Conservation (phyloP, 2,113 vertebrate genomes). For the Verasper variegatus region DNA sequence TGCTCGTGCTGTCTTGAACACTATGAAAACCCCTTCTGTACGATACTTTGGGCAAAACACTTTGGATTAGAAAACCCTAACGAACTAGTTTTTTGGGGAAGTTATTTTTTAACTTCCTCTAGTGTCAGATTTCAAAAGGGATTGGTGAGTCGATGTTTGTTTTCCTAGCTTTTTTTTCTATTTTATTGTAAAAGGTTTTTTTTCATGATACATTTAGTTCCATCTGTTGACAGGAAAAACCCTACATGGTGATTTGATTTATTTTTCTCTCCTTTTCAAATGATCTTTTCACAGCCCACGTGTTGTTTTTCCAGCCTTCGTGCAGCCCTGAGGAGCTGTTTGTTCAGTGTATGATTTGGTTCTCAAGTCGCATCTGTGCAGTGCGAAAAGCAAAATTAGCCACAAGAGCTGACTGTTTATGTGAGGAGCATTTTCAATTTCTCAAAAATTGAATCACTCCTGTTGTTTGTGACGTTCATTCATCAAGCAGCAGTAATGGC, state of each 20-base stretch:
- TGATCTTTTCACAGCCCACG: background rate
- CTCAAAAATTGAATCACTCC: background rate
- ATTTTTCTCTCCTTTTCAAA: conserved; percentile 5
- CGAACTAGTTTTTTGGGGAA: conserved; percentile 12
- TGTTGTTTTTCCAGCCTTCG: conserved; percentile 34
- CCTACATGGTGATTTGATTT: background rate
- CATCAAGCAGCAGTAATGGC: conserved; percentile 4
- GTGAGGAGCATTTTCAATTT: background rate
- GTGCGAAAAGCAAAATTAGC: background rate
- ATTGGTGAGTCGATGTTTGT: conserved; percentile 11
- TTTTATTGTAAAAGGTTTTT: conserved; percentile 37
- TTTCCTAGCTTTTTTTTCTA: conserved; percentile 51
- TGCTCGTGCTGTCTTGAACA: conserved; percentile 72
- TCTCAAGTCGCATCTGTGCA: conserved; percentile 13
- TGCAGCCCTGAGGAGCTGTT: conserved; percentile 22
- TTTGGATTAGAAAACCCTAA: conserved; percentile 39
- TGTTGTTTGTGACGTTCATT: background rate
- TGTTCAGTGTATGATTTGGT: conserved; percentile 40
- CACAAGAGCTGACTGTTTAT: background rate
- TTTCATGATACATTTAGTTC: conserved; percentile 36
- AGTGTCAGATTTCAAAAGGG: conserved; percentile 34
- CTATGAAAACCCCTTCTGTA: conserved; percentile 39
- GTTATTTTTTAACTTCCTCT: conserved; percentile 24
- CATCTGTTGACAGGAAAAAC: background rate
- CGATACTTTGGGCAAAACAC: conserved; percentile 26